Conservation (phyloP, 1,140 invertebrate species). For the Tenebrio molitor region DNA sequence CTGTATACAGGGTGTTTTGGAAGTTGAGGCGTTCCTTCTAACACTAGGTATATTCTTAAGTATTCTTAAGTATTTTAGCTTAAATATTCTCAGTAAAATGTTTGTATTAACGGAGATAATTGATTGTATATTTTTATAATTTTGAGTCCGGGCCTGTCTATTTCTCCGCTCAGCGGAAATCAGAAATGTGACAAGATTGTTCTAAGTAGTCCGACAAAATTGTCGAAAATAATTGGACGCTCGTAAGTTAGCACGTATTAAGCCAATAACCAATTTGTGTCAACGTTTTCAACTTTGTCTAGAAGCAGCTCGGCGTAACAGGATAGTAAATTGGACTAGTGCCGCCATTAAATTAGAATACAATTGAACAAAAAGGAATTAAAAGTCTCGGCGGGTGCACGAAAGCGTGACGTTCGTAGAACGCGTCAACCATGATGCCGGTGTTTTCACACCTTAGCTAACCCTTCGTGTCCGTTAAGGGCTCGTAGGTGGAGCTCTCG, state of each 20-base stretch:
- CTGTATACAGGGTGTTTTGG: no score
- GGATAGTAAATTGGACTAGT: conserved; percentile 17
- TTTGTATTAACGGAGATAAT: no score
- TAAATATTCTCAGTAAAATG: no score
- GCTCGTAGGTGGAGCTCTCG: conserved; percentile 41
- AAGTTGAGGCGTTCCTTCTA: no score
- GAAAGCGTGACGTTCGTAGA: conserved; percentile 31
- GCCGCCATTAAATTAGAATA: conserved; percentile 36
- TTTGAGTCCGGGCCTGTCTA: no score
- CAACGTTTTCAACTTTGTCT: conserved; percentile 17
- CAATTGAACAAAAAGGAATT: conserved; percentile 38
- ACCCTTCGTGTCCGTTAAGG: conserved; percentile 47
- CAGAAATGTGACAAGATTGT: no score
- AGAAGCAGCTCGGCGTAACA: conserved; percentile 19
- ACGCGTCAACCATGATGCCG: conserved; percentile 43
- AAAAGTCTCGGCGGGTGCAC: conserved; percentile 28
- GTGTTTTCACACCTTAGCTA: conserved; percentile 50
- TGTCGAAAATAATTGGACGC: conserved; percentile 4
- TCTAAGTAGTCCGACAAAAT: no score
- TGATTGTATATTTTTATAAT: no score
- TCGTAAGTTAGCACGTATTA: conserved; percentile 11
- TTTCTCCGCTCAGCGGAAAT: no score
- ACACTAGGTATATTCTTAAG: no score
- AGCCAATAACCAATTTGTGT: conserved; percentile 13
- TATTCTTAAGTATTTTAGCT: no score